Conservation (phyloP, 2,888 invertebrate genomes). For the Acheta domesticus region DNA sequence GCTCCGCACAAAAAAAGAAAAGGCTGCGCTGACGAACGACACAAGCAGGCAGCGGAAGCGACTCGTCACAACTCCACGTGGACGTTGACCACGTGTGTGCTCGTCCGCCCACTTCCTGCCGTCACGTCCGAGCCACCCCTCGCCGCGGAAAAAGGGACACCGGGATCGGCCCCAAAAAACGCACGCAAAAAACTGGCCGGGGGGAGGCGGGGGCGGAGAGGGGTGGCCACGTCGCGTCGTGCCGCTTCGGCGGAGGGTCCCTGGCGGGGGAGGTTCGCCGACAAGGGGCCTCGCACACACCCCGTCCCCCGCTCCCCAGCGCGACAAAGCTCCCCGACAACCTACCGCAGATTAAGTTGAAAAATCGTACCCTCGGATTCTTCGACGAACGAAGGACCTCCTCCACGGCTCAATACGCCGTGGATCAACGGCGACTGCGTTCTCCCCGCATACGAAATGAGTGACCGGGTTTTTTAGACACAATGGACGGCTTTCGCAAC, state of each 20-base stretch:
- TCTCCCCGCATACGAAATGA: no score
- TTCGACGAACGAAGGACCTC: not conserved
- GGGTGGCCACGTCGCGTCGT: not conserved
- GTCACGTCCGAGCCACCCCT: no score
- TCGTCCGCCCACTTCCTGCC: no score
- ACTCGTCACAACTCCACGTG: not conserved
- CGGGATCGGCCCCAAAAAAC: no score
- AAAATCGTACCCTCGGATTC: not conserved
- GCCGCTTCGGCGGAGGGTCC: not conserved
- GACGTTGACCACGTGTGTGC: slow-evolving; percentile 12
- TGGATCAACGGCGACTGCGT: not conserved
- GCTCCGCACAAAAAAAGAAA: not conserved
- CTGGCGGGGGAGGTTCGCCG: not conserved
- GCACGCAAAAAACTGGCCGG: not conserved
- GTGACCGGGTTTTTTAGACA: no score
- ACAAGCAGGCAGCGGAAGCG: not conserved
- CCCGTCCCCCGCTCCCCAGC: not conserved
- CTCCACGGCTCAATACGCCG: not conserved
- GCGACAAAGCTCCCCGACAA: not conserved
- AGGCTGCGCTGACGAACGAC: not conserved
- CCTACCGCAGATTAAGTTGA: slow-evolving; percentile 18
- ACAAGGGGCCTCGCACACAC: not conserved
- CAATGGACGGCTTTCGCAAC: no score
- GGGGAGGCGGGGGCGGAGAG: not conserved
- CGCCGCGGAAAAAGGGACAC: no score